Conservation (phyloP, 2,888 invertebrate genomes). For the Torymus aiolomorphi region DNA sequence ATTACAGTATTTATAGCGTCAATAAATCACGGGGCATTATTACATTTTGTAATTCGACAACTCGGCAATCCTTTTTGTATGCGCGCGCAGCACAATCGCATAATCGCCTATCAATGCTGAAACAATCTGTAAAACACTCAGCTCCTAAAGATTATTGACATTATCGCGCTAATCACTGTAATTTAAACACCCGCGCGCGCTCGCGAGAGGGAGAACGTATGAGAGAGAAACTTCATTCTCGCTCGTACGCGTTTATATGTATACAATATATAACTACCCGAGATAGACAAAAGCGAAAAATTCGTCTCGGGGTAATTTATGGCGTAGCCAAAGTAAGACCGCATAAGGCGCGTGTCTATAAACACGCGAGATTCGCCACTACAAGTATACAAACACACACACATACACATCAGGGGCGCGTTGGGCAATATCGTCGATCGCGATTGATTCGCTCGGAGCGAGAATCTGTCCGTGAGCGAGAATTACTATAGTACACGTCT, state of each 20-base stretch:
- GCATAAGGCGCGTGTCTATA: slow-evolving; percentile 10
- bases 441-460: slow-evolving; percentile 47
- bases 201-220: too few species aligned
- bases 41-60: slow-evolving; percentile 46
- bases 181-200: slow-evolving; percentile 45
- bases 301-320: slow-evolving; percentile 32
- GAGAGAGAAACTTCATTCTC: slow-evolving; percentile 39
- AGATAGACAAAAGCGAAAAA: slow-evolving; percentile 7
- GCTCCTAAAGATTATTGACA: slow-evolving; percentile 52
- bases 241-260: neutral
- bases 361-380: slow-evolving; percentile 12
- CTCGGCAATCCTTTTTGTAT: slow-evolving; percentile 11
- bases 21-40: slow-evolving; percentile 45
- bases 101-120: slow-evolving; percentile 44
- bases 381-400: neutral
- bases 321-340: slow-evolving; percentile 45
- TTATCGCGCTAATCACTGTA: slow-evolving; percentile 51
- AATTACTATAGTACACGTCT: slow-evolving; percentile 6
- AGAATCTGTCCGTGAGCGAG: slow-evolving; percentile 33
- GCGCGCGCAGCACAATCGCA: slow-evolving; percentile 15
- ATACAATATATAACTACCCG: slow-evolving; percentile 15
- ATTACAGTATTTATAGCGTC: slow-evolving; percentile 28
- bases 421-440: slow-evolving; percentile 45
- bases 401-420: neutral
- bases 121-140: slow-evolving; percentile 51